phyloP scores from a whole-genome alignment of 2,888 invertebrate genomes.

The Steromphala cineraria region DNA sequence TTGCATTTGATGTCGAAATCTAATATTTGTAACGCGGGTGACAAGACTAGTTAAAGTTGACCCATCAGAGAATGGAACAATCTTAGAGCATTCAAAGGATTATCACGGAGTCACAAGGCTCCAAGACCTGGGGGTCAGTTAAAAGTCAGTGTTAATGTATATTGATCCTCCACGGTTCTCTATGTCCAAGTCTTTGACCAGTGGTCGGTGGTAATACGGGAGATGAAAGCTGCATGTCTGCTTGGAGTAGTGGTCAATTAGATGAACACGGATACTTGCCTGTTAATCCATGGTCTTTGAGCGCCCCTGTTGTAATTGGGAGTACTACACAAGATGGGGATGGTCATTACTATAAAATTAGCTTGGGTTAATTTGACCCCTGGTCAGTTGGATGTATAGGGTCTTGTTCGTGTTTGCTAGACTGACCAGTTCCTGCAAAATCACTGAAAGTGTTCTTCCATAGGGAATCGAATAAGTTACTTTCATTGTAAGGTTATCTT shows the following conservation, averaged over 20 bases:
- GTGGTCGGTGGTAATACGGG: neutral
- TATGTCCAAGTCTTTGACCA: neutral
- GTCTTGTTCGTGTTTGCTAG: neutral
- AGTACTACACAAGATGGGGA: neutral
- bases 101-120: neutral
- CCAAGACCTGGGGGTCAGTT: neutral
- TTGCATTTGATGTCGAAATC: no score
- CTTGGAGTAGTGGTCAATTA: neutral
- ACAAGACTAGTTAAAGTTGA: no score
- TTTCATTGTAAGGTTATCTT: no score
- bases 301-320: neutral
- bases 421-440: neutral
- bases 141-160: conserved; percentile 3
- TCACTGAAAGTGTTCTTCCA: no score
- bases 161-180: neutral
- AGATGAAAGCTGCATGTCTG: neutral
- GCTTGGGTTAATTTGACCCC: conserved; percentile 4
- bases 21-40: no score
- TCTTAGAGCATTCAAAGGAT: neutral
- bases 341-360: neutral
- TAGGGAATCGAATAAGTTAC: no score
- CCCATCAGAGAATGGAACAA: no score
- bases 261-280: neutral
- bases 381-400: neutral
- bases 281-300: neutral